phyloP scores from a whole-genome alignment of 1,140 invertebrate genomes.

The Heliothis virescens region DNA sequence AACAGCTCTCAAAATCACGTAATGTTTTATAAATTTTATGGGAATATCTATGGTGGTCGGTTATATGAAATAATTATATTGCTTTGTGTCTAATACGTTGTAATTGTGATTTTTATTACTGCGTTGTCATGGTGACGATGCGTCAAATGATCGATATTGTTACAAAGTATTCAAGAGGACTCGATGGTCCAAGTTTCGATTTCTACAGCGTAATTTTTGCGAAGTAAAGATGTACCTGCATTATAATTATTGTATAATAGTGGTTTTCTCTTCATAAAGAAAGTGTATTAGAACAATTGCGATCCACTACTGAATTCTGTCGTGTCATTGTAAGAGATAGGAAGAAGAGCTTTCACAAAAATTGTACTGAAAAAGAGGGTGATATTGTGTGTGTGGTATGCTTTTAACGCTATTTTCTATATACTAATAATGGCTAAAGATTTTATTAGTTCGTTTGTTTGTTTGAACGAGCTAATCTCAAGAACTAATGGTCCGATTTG shows the following conservation, averaged over 20 bases:
- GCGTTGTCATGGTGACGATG: slow-evolving; percentile 23
- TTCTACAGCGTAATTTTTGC: slow-evolving; percentile 1
- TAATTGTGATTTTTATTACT: slow-evolving; percentile 38
- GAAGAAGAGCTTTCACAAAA: neutral
- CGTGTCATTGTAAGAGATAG: too few relatives aligned
- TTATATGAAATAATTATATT: slow-evolving; percentile 11
- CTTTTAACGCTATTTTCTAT: too few relatives aligned
- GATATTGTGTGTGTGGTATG: too few relatives aligned
- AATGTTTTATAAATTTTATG: neutral
- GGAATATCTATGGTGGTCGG: neutral
- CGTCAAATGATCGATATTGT: neutral
- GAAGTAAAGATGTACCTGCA: neutral
- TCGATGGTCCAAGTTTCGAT: neutral
- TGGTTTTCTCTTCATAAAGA: too few relatives aligned
- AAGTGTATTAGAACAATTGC: too few relatives aligned
- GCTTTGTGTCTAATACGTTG: slow-evolving; percentile 26
- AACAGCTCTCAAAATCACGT: slow-evolving; percentile 3
- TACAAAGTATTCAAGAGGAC: neutral
- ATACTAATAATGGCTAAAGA: too few relatives aligned
- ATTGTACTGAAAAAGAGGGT: too few relatives aligned
- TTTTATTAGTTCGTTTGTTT: too few relatives aligned
- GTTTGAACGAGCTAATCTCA: too few relatives aligned
- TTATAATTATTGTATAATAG: neutral
- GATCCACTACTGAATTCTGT: too few relatives aligned
- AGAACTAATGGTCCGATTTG: too few relatives aligned